Base-by-base conservation (phyloP, 2,888 invertebrate genomes). In the Azorinus chamasolen region DNA sequence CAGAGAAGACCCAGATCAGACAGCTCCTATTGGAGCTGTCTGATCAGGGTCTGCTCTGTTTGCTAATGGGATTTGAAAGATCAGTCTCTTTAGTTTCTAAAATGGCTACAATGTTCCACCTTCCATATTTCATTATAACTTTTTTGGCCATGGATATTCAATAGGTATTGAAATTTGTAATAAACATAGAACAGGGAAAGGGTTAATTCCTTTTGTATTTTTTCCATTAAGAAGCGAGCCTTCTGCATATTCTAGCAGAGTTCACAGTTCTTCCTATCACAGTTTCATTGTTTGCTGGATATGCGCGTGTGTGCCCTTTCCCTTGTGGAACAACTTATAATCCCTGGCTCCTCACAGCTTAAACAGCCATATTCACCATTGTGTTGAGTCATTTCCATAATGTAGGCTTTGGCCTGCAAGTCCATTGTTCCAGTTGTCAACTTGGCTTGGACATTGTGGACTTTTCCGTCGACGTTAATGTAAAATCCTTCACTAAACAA, bases 281-380 rank as follows among this genome's bases (percentile, higher is more conserved):
- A n/a, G 37, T 22, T 32, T 51, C 51, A 3, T 22, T 12, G 10
- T 24, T 14, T 12, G 14, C 14, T 1, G 71, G 62, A 51, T 61
- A 71, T 10, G 18, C 54, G 48, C 71, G 32, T 20, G 48, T 37
- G 41, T 63, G 62, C 6, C 77, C 77, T 61, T 68, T 77, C 8
- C 63, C 63, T 32, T 57, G 45, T 46, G 39, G 22, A 14, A 37
- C 27, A 14, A 66, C 41, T 41, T 57, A 18, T 10, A 6, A 32
- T 32, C 5, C 77, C 71, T 53, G 32, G 41, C 14, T 58, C 53
- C 37, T 57, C 62, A 68, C 77, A 77, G 16, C 51, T 39, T 18
- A 72, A 1, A 37, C 77, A 77, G 20, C 66, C 66, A 68, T 39
- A 62, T 50, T 50, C 24, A 8, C 77, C 77, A 62, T 77, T 77